A percentile compares a stretch with the other conserved stretches of the same genome.
These are phyloP conservation scores for Paracanthobrama guichenoti DNA, from an alignment of 2,113 vertebrate species.

Conservation along the genomic window DNA sequence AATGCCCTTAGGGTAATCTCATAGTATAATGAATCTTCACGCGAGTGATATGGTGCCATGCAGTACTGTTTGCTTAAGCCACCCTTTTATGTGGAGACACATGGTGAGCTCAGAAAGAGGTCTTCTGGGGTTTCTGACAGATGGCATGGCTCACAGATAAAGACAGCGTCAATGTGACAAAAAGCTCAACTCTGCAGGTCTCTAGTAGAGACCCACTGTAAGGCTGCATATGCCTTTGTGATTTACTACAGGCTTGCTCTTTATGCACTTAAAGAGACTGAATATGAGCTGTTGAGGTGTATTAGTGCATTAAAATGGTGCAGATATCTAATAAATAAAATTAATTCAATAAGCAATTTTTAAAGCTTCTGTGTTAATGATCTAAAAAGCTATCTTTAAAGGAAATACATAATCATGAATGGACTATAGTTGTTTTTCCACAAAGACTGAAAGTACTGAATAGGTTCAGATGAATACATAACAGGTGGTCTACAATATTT, in stretches of 20 bases:
- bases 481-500: background rate
- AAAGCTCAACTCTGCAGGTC: constrained; percentile 42
- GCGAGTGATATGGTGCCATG: constrained; percentile 7
- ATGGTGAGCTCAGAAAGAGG: constrained; percentile 53
- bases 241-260: constrained; percentile 12
- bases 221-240: constrained; percentile 24
- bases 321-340: background rate
- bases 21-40: constrained; percentile 37
- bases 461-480: background rate
- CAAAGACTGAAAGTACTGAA: background rate
- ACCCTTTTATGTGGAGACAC: constrained; percentile 56
- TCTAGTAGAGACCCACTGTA: constrained; percentile 33
- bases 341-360: background rate
- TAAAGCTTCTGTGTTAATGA: background rate
- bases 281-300: background rate
- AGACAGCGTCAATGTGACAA: constrained; percentile 49
- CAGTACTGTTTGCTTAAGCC: constrained; percentile 44
- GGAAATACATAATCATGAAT: background rate
- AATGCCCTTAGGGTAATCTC: constrained; percentile 41
- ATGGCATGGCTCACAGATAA: constrained; percentile 56
- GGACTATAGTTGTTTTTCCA: background rate
- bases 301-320: background rate
- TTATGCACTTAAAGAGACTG: constrained; percentile 9
- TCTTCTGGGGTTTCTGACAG: constrained; percentile 57
- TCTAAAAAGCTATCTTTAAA: background rate